Conservation (phyloP, 2,113 vertebrate species). For the Alectura lathami region DNA sequence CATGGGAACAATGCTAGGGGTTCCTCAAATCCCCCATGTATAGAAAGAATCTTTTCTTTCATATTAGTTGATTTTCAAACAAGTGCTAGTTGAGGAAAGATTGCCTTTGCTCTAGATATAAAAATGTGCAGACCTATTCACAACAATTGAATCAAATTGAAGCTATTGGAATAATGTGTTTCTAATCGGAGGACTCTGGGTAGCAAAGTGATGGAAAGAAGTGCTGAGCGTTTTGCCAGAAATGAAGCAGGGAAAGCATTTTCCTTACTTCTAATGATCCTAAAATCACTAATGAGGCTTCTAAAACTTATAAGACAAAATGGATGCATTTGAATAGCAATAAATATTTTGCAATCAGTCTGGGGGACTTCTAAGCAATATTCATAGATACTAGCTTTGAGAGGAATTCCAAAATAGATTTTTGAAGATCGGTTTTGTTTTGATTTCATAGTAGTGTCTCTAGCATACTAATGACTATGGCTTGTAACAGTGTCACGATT, state of each 20-base stretch:
- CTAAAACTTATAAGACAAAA: conserved; percentile 19
- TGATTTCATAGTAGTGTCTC: background rate
- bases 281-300: background rate
- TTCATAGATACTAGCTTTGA: conserved; percentile 12
- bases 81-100: conserved; percentile 1
- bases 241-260: background rate
- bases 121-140: conserved; percentile 32
- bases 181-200: background rate
- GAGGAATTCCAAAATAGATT: background rate
- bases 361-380: conserved; percentile 18
- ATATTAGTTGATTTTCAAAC: background rate
- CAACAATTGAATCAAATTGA: background rate
- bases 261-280: background rate
- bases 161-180: background rate
- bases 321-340: background rate
- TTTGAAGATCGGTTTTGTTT: background rate
- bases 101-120: conserved; percentile 30
- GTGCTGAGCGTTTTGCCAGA: background rate
- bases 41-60: conserved; percentile 21
- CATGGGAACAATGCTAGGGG: background rate
- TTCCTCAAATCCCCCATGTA: background rate
- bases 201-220: background rate
- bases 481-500: background rate
- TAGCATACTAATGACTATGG: background rate
- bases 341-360: background rate